Percentiles rank a stretch among this genome's conserved stretches.
These are phyloP conservation scores for Crocuta crocuta DNA, from an alignment of 2,113 vertebrate species.

Conservation along the genomic window DNA sequence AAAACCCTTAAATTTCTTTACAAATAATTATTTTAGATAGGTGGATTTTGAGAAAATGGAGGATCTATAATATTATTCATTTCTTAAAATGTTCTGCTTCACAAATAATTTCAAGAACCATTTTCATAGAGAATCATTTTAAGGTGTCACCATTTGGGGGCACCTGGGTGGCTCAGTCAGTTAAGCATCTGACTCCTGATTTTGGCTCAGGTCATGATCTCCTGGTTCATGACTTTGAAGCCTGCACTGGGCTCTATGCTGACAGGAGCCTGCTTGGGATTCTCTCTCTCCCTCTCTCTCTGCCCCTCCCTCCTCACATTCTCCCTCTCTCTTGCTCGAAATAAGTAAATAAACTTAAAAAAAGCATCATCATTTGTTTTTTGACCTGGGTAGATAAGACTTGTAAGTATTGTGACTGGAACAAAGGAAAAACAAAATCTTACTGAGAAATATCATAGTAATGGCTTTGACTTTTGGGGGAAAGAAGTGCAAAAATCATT, in stretches of 20 bases:
- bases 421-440: not conserved
- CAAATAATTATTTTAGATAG: not conserved
- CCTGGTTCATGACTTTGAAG: too few species aligned
- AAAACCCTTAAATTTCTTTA: not conserved
- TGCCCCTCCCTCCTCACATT: too few species aligned
- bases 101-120: conserved; percentile 9
- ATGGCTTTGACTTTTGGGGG: conserved; percentile 29
- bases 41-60: not conserved
- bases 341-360: too few species aligned
- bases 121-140: not conserved
- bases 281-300: too few species aligned
- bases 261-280: too few species aligned
- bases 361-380: not conserved
- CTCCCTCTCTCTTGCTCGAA: too few species aligned
- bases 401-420: not conserved
- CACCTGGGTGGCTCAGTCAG: too few species aligned
- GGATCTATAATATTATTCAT: not conserved
- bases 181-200: too few species aligned
- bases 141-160: not conserved
- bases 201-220: too few species aligned
- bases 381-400: not conserved
- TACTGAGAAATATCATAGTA: not conserved
- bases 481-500: not conserved
- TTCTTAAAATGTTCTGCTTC: conserved; percentile 10
- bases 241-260: too few species aligned